A percentile compares a stretch with the other conserved stretches of the same genome.
Evolutionary conservation across 1,140 invertebrate species (phyloP).

Genomic region (Cyclina sinensis): DNA sequence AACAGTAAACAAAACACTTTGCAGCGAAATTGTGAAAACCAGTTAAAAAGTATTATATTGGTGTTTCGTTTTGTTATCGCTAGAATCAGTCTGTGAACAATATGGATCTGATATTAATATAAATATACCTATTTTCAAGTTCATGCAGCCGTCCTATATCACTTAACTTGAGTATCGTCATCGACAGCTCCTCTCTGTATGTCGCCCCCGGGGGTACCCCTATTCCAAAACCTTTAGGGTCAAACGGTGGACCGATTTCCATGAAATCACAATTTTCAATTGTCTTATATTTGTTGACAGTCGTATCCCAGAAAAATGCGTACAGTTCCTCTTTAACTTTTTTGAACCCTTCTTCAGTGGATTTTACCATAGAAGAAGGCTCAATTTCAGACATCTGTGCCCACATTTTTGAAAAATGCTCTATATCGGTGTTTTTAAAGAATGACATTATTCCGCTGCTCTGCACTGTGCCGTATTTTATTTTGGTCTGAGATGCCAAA

Average conservation of each 20-base stretch:
- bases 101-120: too few relatives aligned
- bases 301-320: conserved; percentile 86
- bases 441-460: conserved; percentile 84
- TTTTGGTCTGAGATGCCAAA: conserved; percentile 84
- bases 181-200: conserved; percentile 97
- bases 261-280: conserved; percentile 85
- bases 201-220: conserved; percentile 91
- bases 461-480: conserved; percentile 85
- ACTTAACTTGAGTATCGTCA: conserved; percentile 97
- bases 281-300: conserved; percentile 85
- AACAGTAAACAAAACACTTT: too few relatives aligned
- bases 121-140: conserved; percentile 87
- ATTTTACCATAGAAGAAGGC: conserved; percentile 81
- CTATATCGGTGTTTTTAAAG: conserved; percentile 95
- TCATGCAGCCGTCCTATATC: conserved; percentile 97
- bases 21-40: too few relatives aligned
- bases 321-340: conserved; percentile 84
- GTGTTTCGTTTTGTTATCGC: too few relatives aligned
- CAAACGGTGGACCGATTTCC: conserved; percentile 84
- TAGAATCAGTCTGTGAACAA: too few relatives aligned
- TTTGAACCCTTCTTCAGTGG: conserved; percentile 78
- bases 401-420: conserved; percentile 99
- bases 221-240: conserved; percentile 85
- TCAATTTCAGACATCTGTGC: conserved; percentile 84
- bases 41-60: too few relatives aligned